A percentile compares a stretch with the other conserved stretches of the same genome.
Conservation (phyloP, 2,888 invertebrate genomes). For the Adela reaumurella region DNA sequence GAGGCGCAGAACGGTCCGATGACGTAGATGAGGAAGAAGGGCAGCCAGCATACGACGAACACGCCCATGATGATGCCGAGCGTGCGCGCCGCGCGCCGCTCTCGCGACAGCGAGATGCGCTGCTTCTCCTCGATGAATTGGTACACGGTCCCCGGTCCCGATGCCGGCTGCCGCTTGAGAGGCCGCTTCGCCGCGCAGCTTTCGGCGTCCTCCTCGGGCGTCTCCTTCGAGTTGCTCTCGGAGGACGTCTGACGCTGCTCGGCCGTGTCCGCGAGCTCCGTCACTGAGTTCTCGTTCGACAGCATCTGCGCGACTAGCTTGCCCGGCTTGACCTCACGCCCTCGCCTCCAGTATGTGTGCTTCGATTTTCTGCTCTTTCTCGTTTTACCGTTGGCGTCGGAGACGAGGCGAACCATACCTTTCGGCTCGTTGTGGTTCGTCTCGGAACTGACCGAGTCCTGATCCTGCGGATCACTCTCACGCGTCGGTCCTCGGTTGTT, state of each 20-base stretch:
- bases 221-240: slow-evolving; percentile 48
- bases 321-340: slow-evolving; percentile 37
- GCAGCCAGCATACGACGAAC: slow-evolving; percentile 96
- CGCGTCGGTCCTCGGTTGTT: slow-evolving; percentile 46
- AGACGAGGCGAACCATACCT: slow-evolving; percentile 29
- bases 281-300: slow-evolving; percentile 44
- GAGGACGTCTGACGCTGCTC: slow-evolving; percentile 44
- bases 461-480: slow-evolving; percentile 52
- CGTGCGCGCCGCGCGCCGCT: slow-evolving; percentile 90
- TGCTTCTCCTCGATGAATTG: slow-evolving; percentile 89
- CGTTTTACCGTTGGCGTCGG: slow-evolving; percentile 38
- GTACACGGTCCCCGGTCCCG: slow-evolving; percentile 64
- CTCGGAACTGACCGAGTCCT: slow-evolving; percentile 82
- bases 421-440: slow-evolving; percentile 72
- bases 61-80: slow-evolving; percentile 97
- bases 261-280: slow-evolving; percentile 34
- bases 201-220: slow-evolving; percentile 35
- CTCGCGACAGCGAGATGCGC: slow-evolving; percentile 87
- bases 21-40: slow-evolving; percentile 95
- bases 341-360: slow-evolving; percentile 51
- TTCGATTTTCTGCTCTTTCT: slow-evolving; percentile 51
- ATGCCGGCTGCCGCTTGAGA: slow-evolving; percentile 23
- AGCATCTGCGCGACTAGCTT: slow-evolving; percentile 45
- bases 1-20: slow-evolving; percentile 83
- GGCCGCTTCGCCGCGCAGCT: slow-evolving; percentile 27